Conservation (phyloP, 2,113 vertebrate genomes). For the Sinocyclocheilus maitianheensis region DNA sequence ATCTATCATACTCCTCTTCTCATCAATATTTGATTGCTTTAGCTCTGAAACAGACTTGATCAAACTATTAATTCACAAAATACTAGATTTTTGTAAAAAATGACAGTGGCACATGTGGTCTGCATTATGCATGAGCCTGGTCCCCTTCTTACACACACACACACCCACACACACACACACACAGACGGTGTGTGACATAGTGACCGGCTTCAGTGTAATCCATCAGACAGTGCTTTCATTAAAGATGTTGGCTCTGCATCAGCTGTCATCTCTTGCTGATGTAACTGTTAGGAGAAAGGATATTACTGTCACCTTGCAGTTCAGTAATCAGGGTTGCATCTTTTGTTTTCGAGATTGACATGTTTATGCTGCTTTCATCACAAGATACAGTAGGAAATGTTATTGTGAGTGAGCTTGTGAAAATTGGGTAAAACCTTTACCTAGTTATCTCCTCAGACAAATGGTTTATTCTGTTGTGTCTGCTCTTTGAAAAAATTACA, state of each 20-base stretch:
- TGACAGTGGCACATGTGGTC: constrained; percentile 61
- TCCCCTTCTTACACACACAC: constrained; percentile 25
- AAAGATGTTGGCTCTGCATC: constrained; percentile 2
- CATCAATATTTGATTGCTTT: constrained; percentile 76
- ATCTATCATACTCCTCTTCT: constrained; percentile 53
- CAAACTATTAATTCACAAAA: constrained; percentile 72
- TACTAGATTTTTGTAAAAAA: constrained; percentile 65
- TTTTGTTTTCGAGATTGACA: constrained; percentile 3
- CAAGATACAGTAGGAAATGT: not conserved
- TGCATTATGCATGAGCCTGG: constrained; percentile 74
- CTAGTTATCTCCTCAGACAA: no score
- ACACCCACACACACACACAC: constrained; percentile 40
- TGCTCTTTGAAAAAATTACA: no score
- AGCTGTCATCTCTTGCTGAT: constrained; percentile 14
- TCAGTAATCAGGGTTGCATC: not conserved
- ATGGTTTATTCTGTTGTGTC: not conserved
- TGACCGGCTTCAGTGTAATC: constrained; percentile 46
- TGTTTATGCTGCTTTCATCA: not conserved
- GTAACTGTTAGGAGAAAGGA: constrained; percentile 24
- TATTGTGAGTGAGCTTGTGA: not conserved
- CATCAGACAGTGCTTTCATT: constrained; percentile 50
- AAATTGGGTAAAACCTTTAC: not conserved
- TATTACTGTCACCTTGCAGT: constrained; percentile 16
- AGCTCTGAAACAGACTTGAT: constrained; percentile 62
- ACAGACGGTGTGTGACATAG: constrained; percentile 38